Evolutionary conservation across 2,888 invertebrate species (phyloP).

Genomic region (Chrysodeixis includens): DNA sequence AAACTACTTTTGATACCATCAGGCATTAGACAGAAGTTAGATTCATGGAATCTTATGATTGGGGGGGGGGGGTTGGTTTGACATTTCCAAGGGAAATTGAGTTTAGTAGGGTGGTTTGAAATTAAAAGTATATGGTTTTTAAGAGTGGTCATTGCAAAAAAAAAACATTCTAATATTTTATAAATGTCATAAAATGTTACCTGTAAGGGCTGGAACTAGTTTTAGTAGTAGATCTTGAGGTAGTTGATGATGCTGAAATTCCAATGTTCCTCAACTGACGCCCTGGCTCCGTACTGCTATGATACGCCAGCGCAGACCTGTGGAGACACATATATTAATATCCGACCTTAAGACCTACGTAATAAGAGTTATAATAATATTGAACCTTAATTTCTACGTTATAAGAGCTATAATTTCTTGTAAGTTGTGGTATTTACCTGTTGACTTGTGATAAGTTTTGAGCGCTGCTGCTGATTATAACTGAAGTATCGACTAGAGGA

Average conservation of each 20-base stretch:
- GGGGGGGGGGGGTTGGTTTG: too few species aligned
- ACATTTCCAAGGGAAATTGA: too few species aligned
- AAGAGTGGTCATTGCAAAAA: too few species aligned
- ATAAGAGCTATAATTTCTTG: conserved; percentile 8
- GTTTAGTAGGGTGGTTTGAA: too few species aligned
- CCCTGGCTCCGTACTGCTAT: conserved; percentile 89
- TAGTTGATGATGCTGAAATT: conserved; percentile 98
- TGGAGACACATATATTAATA: conserved; percentile 36
- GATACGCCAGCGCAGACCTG: conserved; percentile 95
- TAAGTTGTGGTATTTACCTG: conserved; percentile 68
- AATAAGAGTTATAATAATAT: not conserved
- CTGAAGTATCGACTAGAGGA: conserved; percentile 93
- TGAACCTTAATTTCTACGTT: rapidly evolving
- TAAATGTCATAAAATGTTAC: conserved; percentile 79
- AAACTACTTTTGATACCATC: too few species aligned
- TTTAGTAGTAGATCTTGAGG: conserved; percentile 97
- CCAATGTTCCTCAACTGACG: conserved; percentile 92
- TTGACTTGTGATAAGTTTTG: conserved; percentile 92
- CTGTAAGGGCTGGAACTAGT: conserved; percentile 98
- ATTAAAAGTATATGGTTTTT: too few species aligned
- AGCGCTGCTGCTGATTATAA: conserved; percentile 93
- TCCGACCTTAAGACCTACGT: rapidly evolving
- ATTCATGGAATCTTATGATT: too few species aligned
- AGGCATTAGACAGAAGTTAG: too few species aligned
- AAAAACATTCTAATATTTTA: too few species aligned